These are phyloP conservation scores for Seriola rivoliana DNA, from an alignment of 2,113 vertebrate genomes.

Conservation along the genomic window DNA sequence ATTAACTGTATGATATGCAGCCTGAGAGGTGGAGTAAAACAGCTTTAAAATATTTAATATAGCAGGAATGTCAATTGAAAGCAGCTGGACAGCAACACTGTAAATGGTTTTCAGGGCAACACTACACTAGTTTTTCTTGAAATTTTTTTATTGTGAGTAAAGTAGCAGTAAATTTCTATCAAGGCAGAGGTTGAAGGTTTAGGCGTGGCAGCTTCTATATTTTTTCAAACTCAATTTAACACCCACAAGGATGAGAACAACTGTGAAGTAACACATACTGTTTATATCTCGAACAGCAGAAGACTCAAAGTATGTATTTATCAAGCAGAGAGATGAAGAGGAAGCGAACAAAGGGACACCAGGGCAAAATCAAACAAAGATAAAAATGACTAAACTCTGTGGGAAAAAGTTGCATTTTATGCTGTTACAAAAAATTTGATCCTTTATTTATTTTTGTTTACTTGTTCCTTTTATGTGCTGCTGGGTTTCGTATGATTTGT, in stretches of 20 bases:
- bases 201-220: constrained; percentile 32
- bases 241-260: constrained; percentile 3
- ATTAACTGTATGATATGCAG: background rate
- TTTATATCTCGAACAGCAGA: constrained; percentile 22
- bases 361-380: constrained; percentile 31
- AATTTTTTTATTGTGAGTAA: constrained; percentile 7
- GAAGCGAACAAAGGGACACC: constrained; percentile 17
- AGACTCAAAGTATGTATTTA: constrained; percentile 12
- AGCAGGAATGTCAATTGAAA: background rate
- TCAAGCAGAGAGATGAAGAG: constrained; percentile 22
- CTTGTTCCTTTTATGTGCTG: constrained; percentile 9
- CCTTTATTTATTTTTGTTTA: constrained; percentile 9
- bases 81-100: background rate
- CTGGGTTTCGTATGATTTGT: constrained; percentile 13
- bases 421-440: background rate
- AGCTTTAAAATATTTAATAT: background rate
- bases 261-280: constrained; percentile 2
- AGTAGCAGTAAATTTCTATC: background rate
- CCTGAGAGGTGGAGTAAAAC: background rate
- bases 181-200: background rate
- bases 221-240: constrained; percentile 33
- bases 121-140: background rate
- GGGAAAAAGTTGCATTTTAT: constrained; percentile 3
- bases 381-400: constrained; percentile 22
- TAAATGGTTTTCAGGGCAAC: background rate